Conservation (phyloP, 1,140 invertebrate species). For the Condylostylus longicornis region DNA sequence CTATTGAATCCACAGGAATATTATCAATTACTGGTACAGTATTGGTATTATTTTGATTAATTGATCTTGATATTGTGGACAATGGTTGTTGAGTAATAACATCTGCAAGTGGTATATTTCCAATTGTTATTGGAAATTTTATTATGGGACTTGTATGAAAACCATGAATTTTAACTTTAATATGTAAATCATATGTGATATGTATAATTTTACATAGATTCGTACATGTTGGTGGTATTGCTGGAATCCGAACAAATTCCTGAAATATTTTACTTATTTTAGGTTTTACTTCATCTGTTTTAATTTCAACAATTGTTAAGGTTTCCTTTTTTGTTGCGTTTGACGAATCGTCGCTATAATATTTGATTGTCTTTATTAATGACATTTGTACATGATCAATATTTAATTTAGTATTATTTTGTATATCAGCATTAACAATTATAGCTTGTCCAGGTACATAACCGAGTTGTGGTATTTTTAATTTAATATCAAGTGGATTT, state of each 20-base stretch:
- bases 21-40: background rate
- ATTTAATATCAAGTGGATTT: slow-evolving; percentile 22
- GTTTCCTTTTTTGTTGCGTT: slow-evolving; percentile 39
- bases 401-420: slow-evolving; percentile 34
- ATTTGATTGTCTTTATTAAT: slow-evolving; percentile 33
- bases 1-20: background rate
- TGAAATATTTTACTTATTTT: slow-evolving; percentile 17
- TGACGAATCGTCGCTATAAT: slow-evolving; percentile 34
- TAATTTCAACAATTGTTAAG: slow-evolving; percentile 37
- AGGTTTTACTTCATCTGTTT: slow-evolving; percentile 35
- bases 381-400: slow-evolving; percentile 35
- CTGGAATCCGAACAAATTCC: slow-evolving; percentile 40
- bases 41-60: no score
- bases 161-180: slow-evolving; percentile 31
- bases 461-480: slow-evolving; percentile 23
- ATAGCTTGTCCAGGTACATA: slow-evolving; percentile 27
- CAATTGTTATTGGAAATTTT: slow-evolving; percentile 38
- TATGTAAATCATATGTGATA: slow-evolving; percentile 49
- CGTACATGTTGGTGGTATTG: slow-evolving; percentile 48
- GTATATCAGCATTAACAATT: slow-evolving; percentile 18
- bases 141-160: slow-evolving; percentile 34
- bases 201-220: slow-evolving; percentile 51
- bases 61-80: background rate
- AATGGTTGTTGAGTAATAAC: slow-evolving; percentile 20
- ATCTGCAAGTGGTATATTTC: slow-evolving; percentile 36